Evolutionary conservation across 2,797 vertebrate species (phyloP), one percentile per base, ranked within the genome.

Genomic region (Lagodon rhomboides): DNA sequence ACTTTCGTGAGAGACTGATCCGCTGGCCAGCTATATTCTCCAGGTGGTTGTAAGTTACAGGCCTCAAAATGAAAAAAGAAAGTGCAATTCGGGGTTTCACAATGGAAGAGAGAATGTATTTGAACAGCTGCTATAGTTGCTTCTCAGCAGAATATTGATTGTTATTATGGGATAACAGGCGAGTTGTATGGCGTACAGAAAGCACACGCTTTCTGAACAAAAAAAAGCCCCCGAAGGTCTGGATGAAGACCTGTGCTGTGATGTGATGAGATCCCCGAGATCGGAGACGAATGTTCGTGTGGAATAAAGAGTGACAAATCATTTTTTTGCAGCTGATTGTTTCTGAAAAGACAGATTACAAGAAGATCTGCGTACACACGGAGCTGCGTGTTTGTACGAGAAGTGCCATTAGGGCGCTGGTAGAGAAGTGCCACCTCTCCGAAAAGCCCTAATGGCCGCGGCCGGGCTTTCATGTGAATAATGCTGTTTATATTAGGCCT

Each of bases 401-500:
- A 85, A 82, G 84, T 79, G 85, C 89, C 89, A 89, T 94, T 94
- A 94, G 90, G 60, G 80, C 74, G 77, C 60, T 11, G 66, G 86
- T 58, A 75, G 78, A 92, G 84, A 89, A 93, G 92, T 90, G 88
- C 75, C 89, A 92, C 86, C 91, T 92, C 91, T 87, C 86, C 49
- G 86, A 88, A 73, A 80, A 80, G 65, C 78, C 79, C 90, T 91
- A 91, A 92, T 92, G 92, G 93, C 86, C 51, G 62, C 63, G 58
- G 83, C 73, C 41, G n/a, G 67, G 92, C 93, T 95, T 95, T 94
- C 91, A 95, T 95, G 91, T 91, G 92, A 95, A 92, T 93, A 89
- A 94, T 89, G 87, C 85, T 95, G 93, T 95, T 96, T 96, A 95
- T 92, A 92, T 93, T 94, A 93, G 89, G 72, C 90, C 90, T 91